A percentile compares a stretch with the other conserved stretches of the same genome.
Evolutionary conservation across 2,113 vertebrate species (phyloP).

Genomic region (Ceuthmochares aereus): DNA sequence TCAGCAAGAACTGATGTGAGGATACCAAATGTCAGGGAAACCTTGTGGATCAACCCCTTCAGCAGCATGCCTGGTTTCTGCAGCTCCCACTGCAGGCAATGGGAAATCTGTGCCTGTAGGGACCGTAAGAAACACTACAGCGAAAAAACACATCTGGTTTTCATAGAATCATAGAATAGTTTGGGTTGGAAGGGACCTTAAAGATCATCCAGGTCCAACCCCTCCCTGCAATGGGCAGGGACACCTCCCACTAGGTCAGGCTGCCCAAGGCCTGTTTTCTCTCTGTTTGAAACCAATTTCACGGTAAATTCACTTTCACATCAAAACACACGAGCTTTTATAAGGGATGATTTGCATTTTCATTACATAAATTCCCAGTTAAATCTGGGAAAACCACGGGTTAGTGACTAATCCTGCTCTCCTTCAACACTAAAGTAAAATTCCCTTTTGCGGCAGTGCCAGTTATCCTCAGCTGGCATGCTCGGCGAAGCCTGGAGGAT

Average conservation of each 20-base stretch:
- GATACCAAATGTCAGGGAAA: background rate
- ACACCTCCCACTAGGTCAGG: too few relatives aligned
- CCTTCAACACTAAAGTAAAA: background rate
- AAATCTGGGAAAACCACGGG: background rate
- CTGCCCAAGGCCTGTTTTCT: background rate
- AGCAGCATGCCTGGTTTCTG: fast-evolving
- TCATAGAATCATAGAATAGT: too few relatives aligned
- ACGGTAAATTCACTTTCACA: background rate
- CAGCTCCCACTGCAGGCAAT: background rate
- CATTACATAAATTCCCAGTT: background rate
- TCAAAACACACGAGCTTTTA: background rate
- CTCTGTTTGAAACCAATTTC: background rate
- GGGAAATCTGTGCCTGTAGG: background rate
- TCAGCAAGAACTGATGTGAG: background rate
- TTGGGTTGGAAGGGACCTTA: too few relatives aligned
- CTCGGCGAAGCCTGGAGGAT: fast-evolving
- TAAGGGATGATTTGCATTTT: background rate
- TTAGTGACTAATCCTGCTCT: background rate
- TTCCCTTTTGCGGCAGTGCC: fast-evolving
- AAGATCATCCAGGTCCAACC: too few relatives aligned
- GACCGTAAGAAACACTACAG: background rate
- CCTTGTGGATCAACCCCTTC: background rate
- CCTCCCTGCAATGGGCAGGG: too few relatives aligned
- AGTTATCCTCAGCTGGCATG: fast-evolving
- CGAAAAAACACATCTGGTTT: background rate